These are phyloP conservation scores for Chaetogeoica ovagalla DNA, from an alignment of 2,888 invertebrate genomes.

Conservation along the genomic window DNA sequence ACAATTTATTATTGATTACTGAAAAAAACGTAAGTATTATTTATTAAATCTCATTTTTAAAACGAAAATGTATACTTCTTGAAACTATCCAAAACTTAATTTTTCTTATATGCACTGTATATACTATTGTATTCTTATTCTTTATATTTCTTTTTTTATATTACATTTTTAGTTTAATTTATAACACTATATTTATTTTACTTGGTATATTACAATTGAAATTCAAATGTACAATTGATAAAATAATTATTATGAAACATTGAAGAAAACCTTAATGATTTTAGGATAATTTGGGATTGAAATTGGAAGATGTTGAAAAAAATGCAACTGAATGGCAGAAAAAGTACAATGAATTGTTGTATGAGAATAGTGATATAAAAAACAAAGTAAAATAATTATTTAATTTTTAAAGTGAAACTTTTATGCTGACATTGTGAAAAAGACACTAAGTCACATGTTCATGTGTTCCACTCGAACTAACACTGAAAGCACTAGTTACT, in stretches of 20 bases:
- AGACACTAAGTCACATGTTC: no score
- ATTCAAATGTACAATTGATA: background rate
- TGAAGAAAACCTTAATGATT: conserved; percentile 1
- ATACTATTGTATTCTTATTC: background rate
- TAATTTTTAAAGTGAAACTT: background rate
- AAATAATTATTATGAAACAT: background rate
- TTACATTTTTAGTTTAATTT: background rate
- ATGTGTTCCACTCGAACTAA: no score
- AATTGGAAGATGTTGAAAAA: conserved; percentile 22
- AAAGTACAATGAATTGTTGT: conserved; percentile 26
- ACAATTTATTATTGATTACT: background rate
- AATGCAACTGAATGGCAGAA: conserved; percentile 19
- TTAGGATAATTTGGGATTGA: conserved; percentile 23
- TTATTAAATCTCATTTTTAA: background rate
- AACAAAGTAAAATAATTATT: conserved; percentile 12
- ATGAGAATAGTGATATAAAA: conserved; percentile 25
- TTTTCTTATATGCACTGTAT: no score
- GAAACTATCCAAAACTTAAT: background rate
- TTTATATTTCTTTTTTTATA: background rate
- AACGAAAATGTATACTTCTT: background rate
- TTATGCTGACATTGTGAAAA: no score
- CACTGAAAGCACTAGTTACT: no score
- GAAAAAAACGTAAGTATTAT: conserved; percentile 32
- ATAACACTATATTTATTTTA: background rate
- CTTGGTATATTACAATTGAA: background rate